Percentiles rank a stretch among this genome's conserved stretches.
Evolutionary conservation across 92 coral and sea anemone species (phyloP).

Genomic region (Actinostola sp.): DNA sequence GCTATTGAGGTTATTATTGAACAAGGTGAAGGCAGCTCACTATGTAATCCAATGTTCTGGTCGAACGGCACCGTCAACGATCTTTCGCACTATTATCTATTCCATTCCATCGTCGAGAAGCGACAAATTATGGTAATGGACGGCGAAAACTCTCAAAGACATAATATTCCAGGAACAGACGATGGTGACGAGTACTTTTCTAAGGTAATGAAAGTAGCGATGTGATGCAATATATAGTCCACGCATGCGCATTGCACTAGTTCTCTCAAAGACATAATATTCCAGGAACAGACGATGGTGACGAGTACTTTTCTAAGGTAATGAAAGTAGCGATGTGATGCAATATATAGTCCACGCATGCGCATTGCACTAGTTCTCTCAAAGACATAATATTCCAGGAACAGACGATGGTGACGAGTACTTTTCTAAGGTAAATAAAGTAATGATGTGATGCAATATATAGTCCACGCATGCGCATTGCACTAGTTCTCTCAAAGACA

Average conservation of each 20-base stretch:
- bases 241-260: too few relatives aligned
- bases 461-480: not conserved
- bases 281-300: too few relatives aligned
- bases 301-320: too few relatives aligned
- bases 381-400: not conserved
- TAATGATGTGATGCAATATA: not conserved
- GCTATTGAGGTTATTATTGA: constrained; percentile 67
- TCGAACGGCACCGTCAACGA: constrained; percentile 34
- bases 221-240: too few relatives aligned
- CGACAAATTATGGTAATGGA: constrained; percentile 47
- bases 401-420: not conserved
- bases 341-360: too few relatives aligned
- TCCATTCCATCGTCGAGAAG: constrained; percentile 65
- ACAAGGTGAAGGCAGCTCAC: constrained; percentile 81
- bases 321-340: too few relatives aligned
- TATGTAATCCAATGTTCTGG: constrained; percentile 74
- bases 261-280: too few relatives aligned
- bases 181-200: too few relatives aligned
- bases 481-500: not conserved
- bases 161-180: too few relatives aligned
- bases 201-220: too few relatives aligned
- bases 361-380: too few relatives aligned
- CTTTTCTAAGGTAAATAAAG: not conserved
- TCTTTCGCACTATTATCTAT: constrained; percentile 76
- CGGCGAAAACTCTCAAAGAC: not conserved